These are phyloP conservation scores for Eristalis intricaria DNA, from an alignment of 2,888 invertebrate species.

Conservation along the genomic window DNA sequence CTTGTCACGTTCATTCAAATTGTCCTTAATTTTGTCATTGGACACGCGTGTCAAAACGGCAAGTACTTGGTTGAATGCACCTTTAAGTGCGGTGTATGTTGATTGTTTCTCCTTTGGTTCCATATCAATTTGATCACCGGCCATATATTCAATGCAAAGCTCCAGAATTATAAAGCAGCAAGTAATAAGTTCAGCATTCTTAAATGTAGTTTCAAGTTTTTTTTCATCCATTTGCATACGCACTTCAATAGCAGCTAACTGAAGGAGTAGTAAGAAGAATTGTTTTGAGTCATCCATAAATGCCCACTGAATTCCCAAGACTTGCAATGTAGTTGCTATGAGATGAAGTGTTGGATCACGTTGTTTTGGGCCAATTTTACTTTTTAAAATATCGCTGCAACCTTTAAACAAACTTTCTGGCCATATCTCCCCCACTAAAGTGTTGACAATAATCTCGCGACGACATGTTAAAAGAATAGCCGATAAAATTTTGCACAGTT, in stretches of 20 bases:
- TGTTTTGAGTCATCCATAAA: slow-evolving; percentile 90
- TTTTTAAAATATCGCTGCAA: slow-evolving; percentile 90
- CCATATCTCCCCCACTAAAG: slow-evolving; percentile 89
- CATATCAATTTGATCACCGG: slow-evolving; percentile 90
- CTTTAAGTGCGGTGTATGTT: slow-evolving; percentile 93
- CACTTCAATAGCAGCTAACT: slow-evolving; percentile 95
- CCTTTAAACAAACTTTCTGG: slow-evolving; percentile 91
- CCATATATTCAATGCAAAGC: slow-evolving; percentile 89
- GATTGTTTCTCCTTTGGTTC: slow-evolving; percentile 96
- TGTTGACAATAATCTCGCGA: slow-evolving; percentile 85
- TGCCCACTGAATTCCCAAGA: slow-evolving; percentile 93
- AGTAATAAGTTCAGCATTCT: slow-evolving; percentile 89
- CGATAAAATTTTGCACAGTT: slow-evolving; percentile 90
- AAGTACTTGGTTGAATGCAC: slow-evolving; percentile 92
- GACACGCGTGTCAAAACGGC: slow-evolving; percentile 88
- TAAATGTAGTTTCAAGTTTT: slow-evolving; percentile 89
- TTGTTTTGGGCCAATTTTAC: slow-evolving; percentile 93
- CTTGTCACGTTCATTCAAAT: slow-evolving; percentile 86
- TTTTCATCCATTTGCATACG: slow-evolving; percentile 96
- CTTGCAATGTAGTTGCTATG: slow-evolving; percentile 89
- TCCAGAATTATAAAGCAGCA: slow-evolving; percentile 92
- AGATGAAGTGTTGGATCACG: slow-evolving; percentile 93
- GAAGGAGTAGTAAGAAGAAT: slow-evolving; percentile 91
- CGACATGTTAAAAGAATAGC: slow-evolving; percentile 89
- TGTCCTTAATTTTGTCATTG: slow-evolving; percentile 88